Evolutionary conservation across 2,797 vertebrate genomes (phyloP).

Genomic region (Calcarius lapponicus): DNA sequence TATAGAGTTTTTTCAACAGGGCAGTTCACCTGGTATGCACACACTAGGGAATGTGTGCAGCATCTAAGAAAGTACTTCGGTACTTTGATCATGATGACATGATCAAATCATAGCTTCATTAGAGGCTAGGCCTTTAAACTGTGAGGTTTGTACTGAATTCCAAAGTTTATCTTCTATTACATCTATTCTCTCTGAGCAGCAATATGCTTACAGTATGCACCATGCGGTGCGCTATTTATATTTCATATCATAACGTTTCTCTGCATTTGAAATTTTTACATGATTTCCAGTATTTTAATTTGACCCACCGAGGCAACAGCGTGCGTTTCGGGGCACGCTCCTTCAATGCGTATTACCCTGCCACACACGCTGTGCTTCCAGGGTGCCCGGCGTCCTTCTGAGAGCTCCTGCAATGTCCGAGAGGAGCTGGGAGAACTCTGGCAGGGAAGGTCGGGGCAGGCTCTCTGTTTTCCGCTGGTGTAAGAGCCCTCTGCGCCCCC

Average conservation of each 20-base stretch:
- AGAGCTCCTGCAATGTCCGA: neutral
- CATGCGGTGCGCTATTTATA: neutral
- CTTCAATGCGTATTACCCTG: rapidly evolving
- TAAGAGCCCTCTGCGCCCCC: neutral
- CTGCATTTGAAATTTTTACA: neutral
- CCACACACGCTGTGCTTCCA: rapidly evolving
- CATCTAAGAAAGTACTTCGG: neutral
- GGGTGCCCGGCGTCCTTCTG: neutral
- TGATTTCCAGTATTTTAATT: neutral
- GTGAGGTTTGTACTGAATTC: neutral
- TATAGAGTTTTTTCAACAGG: neutral
- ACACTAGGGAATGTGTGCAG: rapidly evolving
- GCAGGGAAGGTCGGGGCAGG: neutral
- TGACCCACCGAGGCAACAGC: neutral
- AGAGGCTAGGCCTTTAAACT: neutral
- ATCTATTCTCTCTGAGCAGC: neutral
- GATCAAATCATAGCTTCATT: neutral
- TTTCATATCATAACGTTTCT: neutral
- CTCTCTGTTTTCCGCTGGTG: neutral
- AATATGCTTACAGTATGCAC: neutral
- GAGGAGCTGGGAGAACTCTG: neutral
- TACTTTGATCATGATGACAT: no score
- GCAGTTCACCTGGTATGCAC: neutral
- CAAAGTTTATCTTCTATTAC: neutral
- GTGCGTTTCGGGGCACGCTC: rapidly evolving